Evolutionary conservation across 1,140 invertebrate genomes (phyloP), one percentile per base, ranked within the genome.

Genomic region (Drosophila baimaii): DNA sequence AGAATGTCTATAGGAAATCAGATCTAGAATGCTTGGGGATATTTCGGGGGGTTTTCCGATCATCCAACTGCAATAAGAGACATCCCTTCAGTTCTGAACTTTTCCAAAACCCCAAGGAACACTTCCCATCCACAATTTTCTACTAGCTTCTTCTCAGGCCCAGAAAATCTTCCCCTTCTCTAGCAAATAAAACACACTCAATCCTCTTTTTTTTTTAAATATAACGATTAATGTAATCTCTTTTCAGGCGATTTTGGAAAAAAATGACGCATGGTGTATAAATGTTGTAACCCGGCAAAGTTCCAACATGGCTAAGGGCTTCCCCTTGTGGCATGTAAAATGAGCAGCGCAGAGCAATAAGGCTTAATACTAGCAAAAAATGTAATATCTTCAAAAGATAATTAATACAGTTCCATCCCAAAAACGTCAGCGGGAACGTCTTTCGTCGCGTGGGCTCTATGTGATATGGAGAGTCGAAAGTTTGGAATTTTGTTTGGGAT

Each of bases 171-270:
- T n/a, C n/a, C 23, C 23, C 2, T 25, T 47, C 3, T 17, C 15
- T 27, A 5, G 0, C 4, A 62, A 81, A 46, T 31, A 66, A 58
- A 49, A 46, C 12, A 46, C 12, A 54, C 23, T 44, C 5, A n/a
- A 12, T 35, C 4, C 0, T 52, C 0, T 21, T 33, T 12, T 21
- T 33, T 9, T 21, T 21, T 76, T 47, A 66, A 66, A 66, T 83
- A 59, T 85, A 85, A 85, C 82, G 82, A 82, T 85, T 88, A 85
- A 75, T 85, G 79, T 85, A 84, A 86, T 84, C 81, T 84, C 81
- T 84, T 61, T 86, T 84, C 73, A 86, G 71, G 56, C 66, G 58
- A 46, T 62, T 75, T 29, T 55, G 27, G 49, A 51, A 49, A 51
- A 49, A 65, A 77, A 61, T 62, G 17, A 64, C 74, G 74, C 68